Base-by-base conservation (phyloP, 1,140 invertebrate species). In the Drosophila tani region DNA sequence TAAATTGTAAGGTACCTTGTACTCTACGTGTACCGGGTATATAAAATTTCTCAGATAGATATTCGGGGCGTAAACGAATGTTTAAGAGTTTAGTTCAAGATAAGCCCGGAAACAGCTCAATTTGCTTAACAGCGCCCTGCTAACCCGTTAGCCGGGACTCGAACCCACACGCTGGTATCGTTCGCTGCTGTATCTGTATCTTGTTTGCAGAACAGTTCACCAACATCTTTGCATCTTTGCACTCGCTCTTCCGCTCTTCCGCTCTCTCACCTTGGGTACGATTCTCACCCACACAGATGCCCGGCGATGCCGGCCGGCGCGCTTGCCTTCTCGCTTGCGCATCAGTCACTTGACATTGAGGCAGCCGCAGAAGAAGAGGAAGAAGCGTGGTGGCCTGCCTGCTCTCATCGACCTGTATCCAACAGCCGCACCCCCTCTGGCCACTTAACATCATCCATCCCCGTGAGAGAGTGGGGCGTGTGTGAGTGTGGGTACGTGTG, bases 291-390 rank as follows among this genome's bases (percentile, higher is more conserved):
- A 71, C 41, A 74, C 40, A 32, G 40, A 14, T 21, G 57, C 21
- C n/a, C 24, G 38, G 51, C 75, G 80, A 87, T 81, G 84, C 84
- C 84, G 84, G 83, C 83, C 83, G 83, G 83, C 32, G 32, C 9
- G 38, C 41, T 40, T 70, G 62, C 43, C 78, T 53, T 19, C 82
- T 79, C 82, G 47, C 82, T 86, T 83, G 35, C 66, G 45, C 82
- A 56, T 50, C 49, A 79, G 69, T 9, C 71, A 74, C 78, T 79
- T 90, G 84, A 90, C 84, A 88, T 88, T 88, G 83, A 82, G 83
- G 51, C 51, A 29, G 64, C 63, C 27, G 15, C n/a, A 8, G 49
- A 64, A 41, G 58, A 50, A 46, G 51, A 65, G 64, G 46, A 53
- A 49, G 49, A 45, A 60, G 41, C 63, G 35, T 46, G 59, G 35